A percentile compares a stretch with the other conserved stretches of the same genome.
phyloP scores from a whole-genome alignment of 2,797 vertebrate species.

The Buphagus erythrorhynchus region DNA sequence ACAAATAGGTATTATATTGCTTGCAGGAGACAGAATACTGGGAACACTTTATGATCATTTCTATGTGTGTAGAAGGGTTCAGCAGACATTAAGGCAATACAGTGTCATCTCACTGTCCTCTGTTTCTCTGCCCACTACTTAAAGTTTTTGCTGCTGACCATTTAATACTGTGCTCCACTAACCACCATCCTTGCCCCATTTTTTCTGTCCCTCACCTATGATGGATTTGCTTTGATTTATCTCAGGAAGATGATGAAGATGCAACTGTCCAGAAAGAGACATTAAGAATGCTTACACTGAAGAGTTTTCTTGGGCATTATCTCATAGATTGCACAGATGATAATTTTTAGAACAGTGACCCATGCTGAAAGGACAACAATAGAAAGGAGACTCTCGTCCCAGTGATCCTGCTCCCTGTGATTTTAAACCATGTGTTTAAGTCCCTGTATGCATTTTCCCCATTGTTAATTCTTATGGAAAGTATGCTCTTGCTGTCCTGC shows the following conservation, averaged over 20 bases:
- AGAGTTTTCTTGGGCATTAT: neutral
- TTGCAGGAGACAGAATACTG: neutral
- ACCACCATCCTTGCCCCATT: neutral
- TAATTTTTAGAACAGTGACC: neutral
- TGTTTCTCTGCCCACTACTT: neutral
- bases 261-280: neutral
- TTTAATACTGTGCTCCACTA: neutral
- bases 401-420: neutral
- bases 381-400: neutral
- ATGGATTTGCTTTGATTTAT: neutral
- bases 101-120: neutral
- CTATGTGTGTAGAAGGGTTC: neutral
- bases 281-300: neutral
- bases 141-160: neutral
- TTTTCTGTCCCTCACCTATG: neutral
- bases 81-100: neutral
- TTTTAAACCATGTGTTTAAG: neutral
- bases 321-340: neutral
- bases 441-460: neutral
- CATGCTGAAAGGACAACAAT: neutral
- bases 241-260: neutral
- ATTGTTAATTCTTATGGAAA: neutral
- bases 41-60: fast-evolving
- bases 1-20: neutral
- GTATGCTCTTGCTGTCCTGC: neutral